Percentiles rank a stretch among this genome's conserved stretches.
Conservation (phyloP, 37 sponge, comb jelly and placozoan genomes). For the Agelas oroides region DNA sequence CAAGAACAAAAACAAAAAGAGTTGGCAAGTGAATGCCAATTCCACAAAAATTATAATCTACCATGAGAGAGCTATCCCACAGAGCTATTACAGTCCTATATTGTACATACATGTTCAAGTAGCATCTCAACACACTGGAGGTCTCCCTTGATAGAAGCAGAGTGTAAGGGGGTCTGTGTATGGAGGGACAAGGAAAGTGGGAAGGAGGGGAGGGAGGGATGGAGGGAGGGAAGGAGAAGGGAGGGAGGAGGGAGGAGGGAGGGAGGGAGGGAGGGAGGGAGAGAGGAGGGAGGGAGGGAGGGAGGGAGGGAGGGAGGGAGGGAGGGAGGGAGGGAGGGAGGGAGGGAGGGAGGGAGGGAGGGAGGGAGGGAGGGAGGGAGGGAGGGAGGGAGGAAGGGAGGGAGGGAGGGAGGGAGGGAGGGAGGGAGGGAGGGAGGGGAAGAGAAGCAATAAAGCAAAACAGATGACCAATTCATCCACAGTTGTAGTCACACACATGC, state of each 20-base stretch:
- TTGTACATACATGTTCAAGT: constrained; percentile 79
- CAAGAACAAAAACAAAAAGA: too few relatives aligned
- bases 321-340: not conserved
- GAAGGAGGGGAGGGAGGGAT: not conserved
- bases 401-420: not conserved
- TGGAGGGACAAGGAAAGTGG: not conserved
- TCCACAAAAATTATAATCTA: too few relatives aligned
- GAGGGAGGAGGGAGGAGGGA: not conserved
- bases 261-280: constrained; percentile 12
- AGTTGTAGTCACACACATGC: too few relatives aligned
- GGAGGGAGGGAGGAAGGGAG: not conserved
- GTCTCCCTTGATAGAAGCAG: constrained; percentile 80
- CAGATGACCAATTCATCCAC: too few relatives aligned
- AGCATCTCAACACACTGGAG: constrained; percentile 81
- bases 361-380: not conserved
- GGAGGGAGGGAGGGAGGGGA: too few relatives aligned
- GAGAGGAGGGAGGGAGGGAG: not conserved
- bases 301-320: not conserved
- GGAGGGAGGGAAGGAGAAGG: not conserved
- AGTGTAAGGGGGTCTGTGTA: constrained; percentile 79
- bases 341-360: not conserved
- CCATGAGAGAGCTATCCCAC: too few relatives aligned
- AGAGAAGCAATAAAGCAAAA: too few relatives aligned
- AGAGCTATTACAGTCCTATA: too few relatives aligned
- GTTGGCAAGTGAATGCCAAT: too few relatives aligned